Evolutionary conservation across 2,113 vertebrate genomes (phyloP).

Genomic region (Numida meleagris): DNA sequence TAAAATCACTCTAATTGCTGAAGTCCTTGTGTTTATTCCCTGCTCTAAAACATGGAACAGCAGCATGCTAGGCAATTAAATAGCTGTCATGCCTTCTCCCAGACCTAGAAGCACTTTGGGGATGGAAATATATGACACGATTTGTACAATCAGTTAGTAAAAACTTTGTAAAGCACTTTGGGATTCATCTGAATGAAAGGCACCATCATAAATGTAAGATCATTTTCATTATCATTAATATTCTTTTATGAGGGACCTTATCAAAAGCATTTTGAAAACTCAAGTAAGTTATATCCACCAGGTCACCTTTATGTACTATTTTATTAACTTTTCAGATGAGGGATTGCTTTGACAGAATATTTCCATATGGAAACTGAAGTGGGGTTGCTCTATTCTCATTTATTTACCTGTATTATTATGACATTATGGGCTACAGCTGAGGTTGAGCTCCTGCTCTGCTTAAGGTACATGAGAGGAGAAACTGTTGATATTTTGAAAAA

Average conservation of each 20-base stretch:
- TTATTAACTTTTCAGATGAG: constrained; percentile 58
- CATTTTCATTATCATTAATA: constrained; percentile 66
- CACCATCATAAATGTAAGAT: constrained; percentile 53
- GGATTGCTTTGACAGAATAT: constrained; percentile 14
- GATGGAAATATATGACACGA: constrained; percentile 19
- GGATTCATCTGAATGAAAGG: constrained; percentile 59
- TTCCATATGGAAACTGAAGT: background rate
- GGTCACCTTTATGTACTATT: constrained; percentile 65
- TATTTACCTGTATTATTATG: background rate
- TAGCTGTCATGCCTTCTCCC: constrained; percentile 27
- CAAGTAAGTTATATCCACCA: constrained; percentile 38
- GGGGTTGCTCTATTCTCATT: background rate
- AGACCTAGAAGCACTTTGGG: background rate
- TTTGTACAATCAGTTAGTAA: constrained; percentile 56
- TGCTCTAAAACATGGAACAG: constrained; percentile 19
- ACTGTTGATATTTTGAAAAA: background rate
- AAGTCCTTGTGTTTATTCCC: constrained; percentile 13
- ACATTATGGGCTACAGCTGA: background rate
- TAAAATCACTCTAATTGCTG: constrained; percentile 10
- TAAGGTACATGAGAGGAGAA: background rate
- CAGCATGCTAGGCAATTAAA: constrained; percentile 21
- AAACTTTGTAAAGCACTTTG: constrained; percentile 56
- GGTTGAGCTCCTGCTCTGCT: background rate
- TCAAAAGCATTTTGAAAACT: constrained; percentile 59
- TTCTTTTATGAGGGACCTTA: constrained; percentile 62